A percentile compares a stretch with the other conserved stretches of the same genome.
Evolutionary conservation across 2,888 invertebrate genomes (phyloP).

Genomic region (Gari tellinella): DNA sequence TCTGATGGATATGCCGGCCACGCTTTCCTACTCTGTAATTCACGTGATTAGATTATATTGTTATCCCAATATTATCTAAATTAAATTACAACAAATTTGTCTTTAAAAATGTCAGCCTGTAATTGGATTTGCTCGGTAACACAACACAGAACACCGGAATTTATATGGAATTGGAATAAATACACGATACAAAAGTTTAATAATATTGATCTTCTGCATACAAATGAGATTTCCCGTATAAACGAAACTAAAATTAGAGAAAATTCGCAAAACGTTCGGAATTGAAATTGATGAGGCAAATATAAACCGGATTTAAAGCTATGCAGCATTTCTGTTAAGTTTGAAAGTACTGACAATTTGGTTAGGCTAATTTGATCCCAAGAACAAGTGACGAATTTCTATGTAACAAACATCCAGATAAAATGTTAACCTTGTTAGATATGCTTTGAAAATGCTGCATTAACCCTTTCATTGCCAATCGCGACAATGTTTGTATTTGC

Average conservation of each 20-base stretch:
- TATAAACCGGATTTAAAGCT: constrained; percentile 8
- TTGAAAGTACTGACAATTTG: constrained; percentile 14
- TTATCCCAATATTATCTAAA: constrained; percentile 63
- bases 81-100: constrained; percentile 64
- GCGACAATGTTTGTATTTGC: no score
- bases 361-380: no score
- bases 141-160: constrained; percentile 53
- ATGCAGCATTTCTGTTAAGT: constrained; percentile 13
- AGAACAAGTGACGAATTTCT: no score
- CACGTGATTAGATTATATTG: constrained; percentile 56
- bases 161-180: constrained; percentile 54
- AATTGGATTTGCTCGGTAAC: constrained; percentile 55
- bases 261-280: constrained; percentile 13
- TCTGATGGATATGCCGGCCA: constrained; percentile 41
- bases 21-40: constrained; percentile 43
- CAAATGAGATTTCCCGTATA: constrained; percentile 23
- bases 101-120: constrained; percentile 63
- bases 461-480: no score
- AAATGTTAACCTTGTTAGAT: no score
- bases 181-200: constrained; percentile 36
- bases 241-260: constrained; percentile 23
- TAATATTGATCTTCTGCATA: constrained; percentile 24
- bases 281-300: constrained; percentile 31
- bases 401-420: no score
- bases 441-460: no score